phyloP scores from a whole-genome alignment of 2,888 invertebrate genomes.

The Erebia epiphron region DNA sequence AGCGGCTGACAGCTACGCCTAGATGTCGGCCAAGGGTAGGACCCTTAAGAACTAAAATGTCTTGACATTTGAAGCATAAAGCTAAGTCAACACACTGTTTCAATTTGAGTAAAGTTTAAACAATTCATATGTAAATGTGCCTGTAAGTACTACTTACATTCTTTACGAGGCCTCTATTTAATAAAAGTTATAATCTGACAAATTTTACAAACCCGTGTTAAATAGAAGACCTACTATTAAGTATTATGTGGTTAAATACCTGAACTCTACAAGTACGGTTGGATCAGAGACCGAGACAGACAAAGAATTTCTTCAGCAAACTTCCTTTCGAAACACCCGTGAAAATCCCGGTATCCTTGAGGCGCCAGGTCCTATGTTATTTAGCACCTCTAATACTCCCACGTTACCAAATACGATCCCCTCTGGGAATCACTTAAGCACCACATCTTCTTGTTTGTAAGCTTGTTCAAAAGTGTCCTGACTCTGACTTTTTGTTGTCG shows the following conservation, averaged over 20 bases:
- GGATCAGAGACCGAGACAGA: neutral
- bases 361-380: constrained; percentile 61
- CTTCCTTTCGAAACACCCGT: constrained; percentile 29
- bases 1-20: too few relatives aligned
- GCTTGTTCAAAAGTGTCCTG: constrained; percentile 2
- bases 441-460: constrained; percentile 24
- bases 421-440: constrained; percentile 63
- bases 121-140: constrained; percentile 1
- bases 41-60: too few relatives aligned
- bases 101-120: constrained; percentile 7
- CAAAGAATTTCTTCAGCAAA: constrained; percentile 31
- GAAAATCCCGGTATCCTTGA: constrained; percentile 38
- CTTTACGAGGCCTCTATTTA: too few relatives aligned
- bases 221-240: neutral
- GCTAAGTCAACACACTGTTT: neutral
- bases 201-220: too few relatives aligned
- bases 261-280: too few relatives aligned
- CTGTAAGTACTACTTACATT: too few relatives aligned
- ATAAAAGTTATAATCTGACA: too few relatives aligned
- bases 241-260: neutral
- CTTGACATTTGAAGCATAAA: too few relatives aligned
- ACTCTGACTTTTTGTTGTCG: constrained; percentile 7
- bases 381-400: constrained; percentile 76
- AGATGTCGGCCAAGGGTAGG: too few relatives aligned
- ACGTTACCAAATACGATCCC: constrained; percentile 62